Conservation (phyloP, 2,797 vertebrate genomes). For the Acanthornis magna region DNA sequence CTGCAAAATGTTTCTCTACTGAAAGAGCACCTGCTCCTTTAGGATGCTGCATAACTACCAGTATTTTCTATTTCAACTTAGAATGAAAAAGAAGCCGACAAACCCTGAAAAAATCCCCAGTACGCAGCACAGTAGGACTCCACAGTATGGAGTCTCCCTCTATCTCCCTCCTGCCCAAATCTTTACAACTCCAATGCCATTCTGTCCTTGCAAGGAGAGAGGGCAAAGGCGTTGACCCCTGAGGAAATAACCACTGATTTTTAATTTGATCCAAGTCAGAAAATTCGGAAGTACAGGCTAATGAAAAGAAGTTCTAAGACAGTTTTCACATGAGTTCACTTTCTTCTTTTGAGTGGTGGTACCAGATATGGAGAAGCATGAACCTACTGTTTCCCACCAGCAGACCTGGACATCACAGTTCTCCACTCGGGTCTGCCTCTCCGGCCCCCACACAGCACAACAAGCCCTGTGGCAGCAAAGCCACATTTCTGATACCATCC, state of each 20-base stretch:
- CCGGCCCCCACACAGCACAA: neutral
- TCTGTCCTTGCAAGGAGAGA: neutral
- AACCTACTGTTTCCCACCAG: neutral
- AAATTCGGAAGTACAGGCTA: neutral
- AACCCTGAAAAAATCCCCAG: neutral
- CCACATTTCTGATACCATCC: neutral
- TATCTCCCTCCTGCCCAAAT: neutral
- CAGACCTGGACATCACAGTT: neutral
- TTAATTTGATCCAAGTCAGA: neutral
- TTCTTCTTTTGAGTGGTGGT: fast-evolving
- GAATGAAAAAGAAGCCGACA: neutral
- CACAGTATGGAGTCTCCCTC: neutral
- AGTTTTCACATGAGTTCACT: neutral
- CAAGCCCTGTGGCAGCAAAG: neutral
- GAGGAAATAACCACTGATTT: neutral
- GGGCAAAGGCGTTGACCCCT: neutral
- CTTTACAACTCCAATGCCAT: neutral
- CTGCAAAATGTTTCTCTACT: neutral
- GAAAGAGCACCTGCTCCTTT: neutral
- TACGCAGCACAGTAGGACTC: neutral
- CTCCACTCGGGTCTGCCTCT: neutral
- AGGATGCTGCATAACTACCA: neutral
- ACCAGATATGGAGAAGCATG: neutral
- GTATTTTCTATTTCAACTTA: neutral
- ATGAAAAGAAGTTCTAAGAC: neutral